Percentiles rank a stretch among this genome's conserved stretches.
Conservation (phyloP, 1,140 invertebrate species). For the Solen grandis region DNA sequence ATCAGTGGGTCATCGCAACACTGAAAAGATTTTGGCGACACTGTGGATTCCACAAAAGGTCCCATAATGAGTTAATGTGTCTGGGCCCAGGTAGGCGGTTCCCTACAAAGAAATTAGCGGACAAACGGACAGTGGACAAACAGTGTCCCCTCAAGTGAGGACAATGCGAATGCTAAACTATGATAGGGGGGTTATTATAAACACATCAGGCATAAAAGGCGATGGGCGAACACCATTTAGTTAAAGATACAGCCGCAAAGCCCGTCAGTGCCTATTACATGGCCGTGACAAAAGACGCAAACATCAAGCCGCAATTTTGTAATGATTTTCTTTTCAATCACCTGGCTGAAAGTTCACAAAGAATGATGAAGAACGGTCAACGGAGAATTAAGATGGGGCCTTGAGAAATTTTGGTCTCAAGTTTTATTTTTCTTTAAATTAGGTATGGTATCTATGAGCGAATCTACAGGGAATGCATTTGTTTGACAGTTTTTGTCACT, state of each 20-base stretch:
- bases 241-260: conserved; percentile 42
- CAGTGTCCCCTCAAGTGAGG: conserved; percentile 30
- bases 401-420: too few species aligned
- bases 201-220: conserved; percentile 48
- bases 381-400: too few species aligned
- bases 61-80: conserved; percentile 56
- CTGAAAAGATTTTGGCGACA: conserved; percentile 30
- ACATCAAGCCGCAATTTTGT: conserved; percentile 47
- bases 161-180: conserved; percentile 21
- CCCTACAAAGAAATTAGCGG: conserved; percentile 49
- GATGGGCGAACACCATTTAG: conserved; percentile 54
- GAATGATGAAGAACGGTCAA: too few species aligned
- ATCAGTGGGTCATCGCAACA: conserved; percentile 31
- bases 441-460: conserved; percentile 19
- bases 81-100: conserved; percentile 34
- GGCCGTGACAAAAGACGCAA: conserved; percentile 49
- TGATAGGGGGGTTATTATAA: conserved; percentile 59
- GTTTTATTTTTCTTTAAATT: too few species aligned
- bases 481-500: conserved; percentile 55
- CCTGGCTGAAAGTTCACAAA: too few species aligned
- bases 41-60: conserved; percentile 22
- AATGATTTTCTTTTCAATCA: conserved; percentile 55
- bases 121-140: conserved; percentile 49
- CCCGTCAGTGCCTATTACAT: conserved; percentile 54
- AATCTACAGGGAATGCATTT: conserved; percentile 56